Evolutionary conservation across 2,797 vertebrate genomes (phyloP).

Genomic region (Hylomyscus alleni): DNA sequence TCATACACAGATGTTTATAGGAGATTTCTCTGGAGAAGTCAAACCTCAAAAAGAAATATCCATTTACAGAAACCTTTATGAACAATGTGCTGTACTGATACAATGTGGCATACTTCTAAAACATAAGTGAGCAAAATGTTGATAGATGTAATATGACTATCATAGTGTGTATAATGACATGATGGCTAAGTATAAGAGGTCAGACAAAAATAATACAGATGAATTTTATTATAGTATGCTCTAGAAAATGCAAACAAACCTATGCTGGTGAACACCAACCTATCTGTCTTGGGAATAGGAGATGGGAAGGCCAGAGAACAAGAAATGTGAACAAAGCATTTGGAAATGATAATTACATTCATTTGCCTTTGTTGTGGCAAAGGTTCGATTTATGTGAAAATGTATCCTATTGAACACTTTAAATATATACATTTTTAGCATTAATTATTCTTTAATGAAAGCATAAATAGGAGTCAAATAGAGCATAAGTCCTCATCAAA

Average conservation of each 20-base stretch:
- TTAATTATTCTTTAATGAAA: constrained; percentile 18
- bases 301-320: background rate
- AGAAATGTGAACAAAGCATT: background rate
- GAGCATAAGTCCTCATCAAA: constrained; percentile 17
- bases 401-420: background rate
- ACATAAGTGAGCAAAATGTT: background rate
- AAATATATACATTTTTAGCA: background rate
- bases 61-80: background rate
- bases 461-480: background rate
- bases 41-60: background rate
- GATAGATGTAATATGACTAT: background rate
- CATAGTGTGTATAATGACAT: background rate
- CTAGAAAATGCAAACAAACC: constrained; percentile 21
- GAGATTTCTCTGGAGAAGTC: background rate
- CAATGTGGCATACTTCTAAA: background rate
- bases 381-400: constrained; percentile 3
- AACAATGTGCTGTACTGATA: background rate
- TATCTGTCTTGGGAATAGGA: background rate
- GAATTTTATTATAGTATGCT: background rate
- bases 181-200: background rate
- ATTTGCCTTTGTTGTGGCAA: background rate
- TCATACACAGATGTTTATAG: background rate
- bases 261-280: background rate
- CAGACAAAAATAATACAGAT: background rate
- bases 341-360: background rate